Evolutionary conservation across 2,797 vertebrate genomes (phyloP).

Genomic region (Alca torda): DNA sequence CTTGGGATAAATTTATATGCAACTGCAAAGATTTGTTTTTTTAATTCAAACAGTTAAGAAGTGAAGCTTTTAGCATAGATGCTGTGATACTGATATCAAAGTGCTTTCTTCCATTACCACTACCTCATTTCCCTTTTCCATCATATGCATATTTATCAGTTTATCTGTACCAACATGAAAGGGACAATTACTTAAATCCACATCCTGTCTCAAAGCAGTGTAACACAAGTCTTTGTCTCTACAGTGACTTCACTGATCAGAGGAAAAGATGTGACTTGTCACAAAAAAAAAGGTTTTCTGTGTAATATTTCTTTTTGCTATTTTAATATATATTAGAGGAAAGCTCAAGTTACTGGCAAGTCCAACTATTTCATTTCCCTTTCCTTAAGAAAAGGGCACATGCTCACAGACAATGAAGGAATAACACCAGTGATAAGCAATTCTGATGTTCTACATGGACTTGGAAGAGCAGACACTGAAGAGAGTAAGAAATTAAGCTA

Average conservation of each 20-base stretch:
- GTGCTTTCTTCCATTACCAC: background rate
- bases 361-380: background rate
- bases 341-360: background rate
- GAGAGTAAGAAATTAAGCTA: background rate
- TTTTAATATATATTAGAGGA: background rate
- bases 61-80: background rate
- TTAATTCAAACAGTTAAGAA: background rate
- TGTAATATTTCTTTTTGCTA: background rate
- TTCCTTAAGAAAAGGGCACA: background rate
- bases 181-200: background rate
- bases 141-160: background rate
- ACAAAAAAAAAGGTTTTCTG: background rate
- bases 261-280: background rate
- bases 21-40: background rate
- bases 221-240: background rate
- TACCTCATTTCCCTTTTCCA: background rate
- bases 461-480: background rate
- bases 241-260: background rate
- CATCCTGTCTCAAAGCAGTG: background rate
- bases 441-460: background rate
- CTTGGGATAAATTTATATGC: background rate
- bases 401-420: background rate
- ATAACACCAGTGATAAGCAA: background rate
- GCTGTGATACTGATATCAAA: background rate
- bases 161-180: background rate